Evolutionary conservation across 64 coral and sea anemone species (phyloP).

Genomic region (Pocillopora damicornis): DNA sequence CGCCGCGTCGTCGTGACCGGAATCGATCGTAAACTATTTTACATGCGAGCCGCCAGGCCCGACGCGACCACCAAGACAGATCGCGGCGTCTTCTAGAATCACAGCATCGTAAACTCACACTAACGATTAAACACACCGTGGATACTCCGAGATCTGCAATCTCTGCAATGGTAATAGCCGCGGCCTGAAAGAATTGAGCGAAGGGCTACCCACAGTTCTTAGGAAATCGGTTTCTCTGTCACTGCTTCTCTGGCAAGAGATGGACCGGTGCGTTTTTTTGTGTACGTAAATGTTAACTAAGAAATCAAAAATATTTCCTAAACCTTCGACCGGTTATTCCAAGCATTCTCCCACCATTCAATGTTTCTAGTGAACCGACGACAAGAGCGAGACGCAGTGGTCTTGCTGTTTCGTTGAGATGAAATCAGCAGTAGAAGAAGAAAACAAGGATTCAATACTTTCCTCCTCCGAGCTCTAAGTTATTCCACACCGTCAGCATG

Average conservation of each 20-base stretch:
- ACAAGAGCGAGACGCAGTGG: not conserved
- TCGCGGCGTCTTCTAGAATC: too few relatives aligned
- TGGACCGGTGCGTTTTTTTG: not conserved
- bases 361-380: not conserved
- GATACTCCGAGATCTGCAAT: not conserved
- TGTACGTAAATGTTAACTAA: not conserved
- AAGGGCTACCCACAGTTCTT: conserved; percentile 23
- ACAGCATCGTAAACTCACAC: too few relatives aligned
- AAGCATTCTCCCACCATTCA: conserved; percentile 18
- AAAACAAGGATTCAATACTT: too few relatives aligned
- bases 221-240: conserved; percentile 39
- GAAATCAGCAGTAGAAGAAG: too few relatives aligned
- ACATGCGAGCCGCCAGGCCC: too few relatives aligned
- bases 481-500: too few relatives aligned
- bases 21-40: too few relatives aligned
- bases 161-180: conserved; percentile 28
- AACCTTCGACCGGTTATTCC: not conserved
- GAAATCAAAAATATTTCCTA: conserved; percentile 25
- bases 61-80: too few relatives aligned
- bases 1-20: too few relatives aligned
- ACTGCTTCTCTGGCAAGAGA: conserved; percentile 23
- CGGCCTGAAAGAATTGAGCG: conserved; percentile 21
- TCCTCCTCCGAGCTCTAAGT: too few relatives aligned
- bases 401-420: too few relatives aligned
- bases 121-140: not conserved